Evolutionary conservation across 30 jellyfish, hydroid and myxozoan species (phyloP).

Genomic region (Chrysaora quinquecirrha): DNA sequence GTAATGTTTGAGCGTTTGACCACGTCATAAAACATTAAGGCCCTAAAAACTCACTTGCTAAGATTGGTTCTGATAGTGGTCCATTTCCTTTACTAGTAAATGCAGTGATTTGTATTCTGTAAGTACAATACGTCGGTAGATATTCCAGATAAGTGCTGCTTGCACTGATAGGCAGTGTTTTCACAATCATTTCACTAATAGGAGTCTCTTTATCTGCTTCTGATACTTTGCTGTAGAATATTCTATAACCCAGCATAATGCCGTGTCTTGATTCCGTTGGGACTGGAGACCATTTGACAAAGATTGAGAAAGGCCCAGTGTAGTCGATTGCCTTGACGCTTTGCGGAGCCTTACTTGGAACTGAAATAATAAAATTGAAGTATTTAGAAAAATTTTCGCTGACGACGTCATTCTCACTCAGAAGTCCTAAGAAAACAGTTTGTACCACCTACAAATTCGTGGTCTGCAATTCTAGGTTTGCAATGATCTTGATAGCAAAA

Average conservation of each 20-base stretch:
- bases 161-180: conserved; percentile 8
- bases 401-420: no score
- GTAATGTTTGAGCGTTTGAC: no score
- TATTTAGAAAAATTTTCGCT: no score
- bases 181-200: background rate
- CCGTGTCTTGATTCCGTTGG: conserved; percentile 53
- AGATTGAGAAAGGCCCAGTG: conserved; percentile 61
- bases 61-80: conserved; percentile 16
- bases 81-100: conserved; percentile 43
- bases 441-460: no score
- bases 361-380: conserved; percentile 9
- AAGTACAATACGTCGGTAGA: conserved; percentile 49
- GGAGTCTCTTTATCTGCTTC: conserved; percentile 36
- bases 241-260: conserved; percentile 25
- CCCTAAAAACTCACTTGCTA: conserved; percentile 27
- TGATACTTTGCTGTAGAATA: conserved; percentile 6
- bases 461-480: no score
- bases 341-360: conserved; percentile 61
- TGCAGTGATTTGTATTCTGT: conserved; percentile 36
- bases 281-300: conserved; percentile 47
- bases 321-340: conserved; percentile 28
- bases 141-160: conserved; percentile 21
- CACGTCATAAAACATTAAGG: background rate
- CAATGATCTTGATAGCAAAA: no score
- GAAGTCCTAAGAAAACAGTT: no score